phyloP scores from a whole-genome alignment of 2,888 invertebrate genomes.

The Hyposoter didymator region DNA sequence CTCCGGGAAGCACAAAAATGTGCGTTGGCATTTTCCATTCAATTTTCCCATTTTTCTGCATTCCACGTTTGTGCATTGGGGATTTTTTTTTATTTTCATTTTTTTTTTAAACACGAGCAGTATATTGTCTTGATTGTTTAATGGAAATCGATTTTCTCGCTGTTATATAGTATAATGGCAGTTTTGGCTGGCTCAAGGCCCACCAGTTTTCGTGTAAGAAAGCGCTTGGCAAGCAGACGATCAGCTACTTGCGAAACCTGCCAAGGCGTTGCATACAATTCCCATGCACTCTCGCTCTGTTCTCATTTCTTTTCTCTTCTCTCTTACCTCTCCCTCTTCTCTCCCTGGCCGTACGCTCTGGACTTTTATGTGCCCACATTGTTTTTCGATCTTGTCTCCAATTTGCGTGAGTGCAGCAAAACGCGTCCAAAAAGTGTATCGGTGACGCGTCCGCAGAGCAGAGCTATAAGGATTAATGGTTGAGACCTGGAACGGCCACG shows the following conservation, averaged over 20 bases:
- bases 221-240: conserved; percentile 54
- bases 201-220: conserved; percentile 23
- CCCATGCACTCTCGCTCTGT: conserved; percentile 36
- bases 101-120: too few relatives aligned
- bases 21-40: neutral
- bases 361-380: conserved; percentile 26
- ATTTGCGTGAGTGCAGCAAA: conserved; percentile 74
- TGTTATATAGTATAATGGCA: neutral
- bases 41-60: neutral
- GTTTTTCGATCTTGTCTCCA: conserved; percentile 69
- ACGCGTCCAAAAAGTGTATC: conserved; percentile 49
- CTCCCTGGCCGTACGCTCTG: neutral
- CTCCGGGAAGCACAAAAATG: neutral
- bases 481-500: conserved; percentile 1
- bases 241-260: conserved; percentile 62
- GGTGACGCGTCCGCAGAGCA: conserved; percentile 35
- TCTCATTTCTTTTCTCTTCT: conserved; percentile 17
- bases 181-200: conserved; percentile 48
- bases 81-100: neutral
- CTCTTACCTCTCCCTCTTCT: conserved; percentile 4
- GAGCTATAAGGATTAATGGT: conserved; percentile 15
- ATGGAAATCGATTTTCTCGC: conserved; percentile 61
- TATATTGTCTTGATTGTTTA: conserved; percentile 46
- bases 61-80: neutral
- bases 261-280: conserved; percentile 42